These are phyloP conservation scores for Apogon talboti DNA, from an alignment of 2,797 vertebrate genomes.

Conservation along the genomic window DNA sequence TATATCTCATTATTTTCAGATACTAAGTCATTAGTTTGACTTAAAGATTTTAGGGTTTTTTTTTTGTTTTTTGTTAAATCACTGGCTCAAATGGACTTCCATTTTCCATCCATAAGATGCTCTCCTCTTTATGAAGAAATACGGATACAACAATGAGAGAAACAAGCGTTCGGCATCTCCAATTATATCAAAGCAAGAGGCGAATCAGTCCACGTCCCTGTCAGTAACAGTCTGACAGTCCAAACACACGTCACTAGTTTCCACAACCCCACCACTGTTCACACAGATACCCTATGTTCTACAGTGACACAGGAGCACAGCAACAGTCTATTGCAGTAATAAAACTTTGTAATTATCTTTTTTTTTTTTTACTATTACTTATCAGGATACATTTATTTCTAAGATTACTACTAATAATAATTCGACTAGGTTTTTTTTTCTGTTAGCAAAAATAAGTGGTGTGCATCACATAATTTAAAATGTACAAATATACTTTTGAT, in stretches of 20 bases:
- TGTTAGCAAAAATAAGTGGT: conserved; percentile 87
- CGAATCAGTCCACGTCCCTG: conserved; percentile 61
- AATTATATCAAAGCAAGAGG: conserved; percentile 54
- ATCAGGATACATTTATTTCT: conserved; percentile 75
- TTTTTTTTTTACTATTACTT: conserved; percentile 69
- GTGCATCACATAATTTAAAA: conserved; percentile 83
- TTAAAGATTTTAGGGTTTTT: too few species aligned
- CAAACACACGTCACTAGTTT: conserved; percentile 72
- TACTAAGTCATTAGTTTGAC: too few species aligned
- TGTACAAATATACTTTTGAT: conserved; percentile 83
- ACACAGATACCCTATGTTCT: conserved; percentile 63
- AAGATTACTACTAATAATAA: conserved; percentile 66
- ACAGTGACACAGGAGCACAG: conserved; percentile 76
- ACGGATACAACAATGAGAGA: conserved; percentile 28
- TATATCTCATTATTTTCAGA: too few species aligned
- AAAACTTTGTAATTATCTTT: conserved; percentile 72
- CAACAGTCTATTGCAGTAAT: conserved; percentile 80
- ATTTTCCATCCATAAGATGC: too few species aligned
- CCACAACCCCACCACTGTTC: conserved; percentile 65
- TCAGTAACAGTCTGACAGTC: conserved; percentile 74
- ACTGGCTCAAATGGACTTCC: too few species aligned
- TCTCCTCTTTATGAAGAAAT: conserved; percentile 16
- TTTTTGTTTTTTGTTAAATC: too few species aligned
- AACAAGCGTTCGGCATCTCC: conserved; percentile 37
- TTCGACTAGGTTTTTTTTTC: conserved; percentile 73